A percentile compares a stretch with the other conserved stretches of the same genome.
Conservation (phyloP, 2,888 invertebrate species). For the Monoplex corrugatus region DNA sequence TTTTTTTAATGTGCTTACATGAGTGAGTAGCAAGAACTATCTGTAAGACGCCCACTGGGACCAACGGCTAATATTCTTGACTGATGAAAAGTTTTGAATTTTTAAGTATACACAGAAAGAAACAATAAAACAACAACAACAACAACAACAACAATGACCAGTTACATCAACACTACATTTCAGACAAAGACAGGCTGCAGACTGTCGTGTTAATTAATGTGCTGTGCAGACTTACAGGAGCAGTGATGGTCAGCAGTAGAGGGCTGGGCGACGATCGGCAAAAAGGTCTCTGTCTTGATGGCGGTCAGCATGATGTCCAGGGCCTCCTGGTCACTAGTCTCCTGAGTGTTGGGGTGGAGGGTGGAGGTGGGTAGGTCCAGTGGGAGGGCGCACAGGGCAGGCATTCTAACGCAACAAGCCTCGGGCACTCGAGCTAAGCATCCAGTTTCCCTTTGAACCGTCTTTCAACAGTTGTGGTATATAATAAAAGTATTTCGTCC, state of each 20-base stretch:
- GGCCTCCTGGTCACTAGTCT: neutral
- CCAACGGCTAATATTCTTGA: too few species aligned
- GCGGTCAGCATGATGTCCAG: slow-evolving; percentile 50
- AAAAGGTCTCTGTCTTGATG: slow-evolving; percentile 47
- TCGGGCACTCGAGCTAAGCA: neutral
- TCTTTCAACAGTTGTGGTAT: neutral
- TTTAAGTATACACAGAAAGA: too few species aligned
- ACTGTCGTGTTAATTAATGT: too few species aligned
- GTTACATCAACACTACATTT: too few species aligned
- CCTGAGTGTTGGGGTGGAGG: neutral
- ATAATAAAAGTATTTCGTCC: neutral
- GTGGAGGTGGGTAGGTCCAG: slow-evolving; percentile 1
- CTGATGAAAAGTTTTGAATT: too few species aligned
- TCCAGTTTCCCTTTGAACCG: neutral
- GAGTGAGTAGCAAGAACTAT: too few species aligned
- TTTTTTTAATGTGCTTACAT: too few species aligned
- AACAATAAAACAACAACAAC: too few species aligned
- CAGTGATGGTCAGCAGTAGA: neutral
- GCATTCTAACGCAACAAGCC: slow-evolving; percentile 27
- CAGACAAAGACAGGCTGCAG: too few species aligned
- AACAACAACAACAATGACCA: too few species aligned
- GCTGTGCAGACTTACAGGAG: slow-evolving; percentile 24
- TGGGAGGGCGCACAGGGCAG: slow-evolving; percentile 42
- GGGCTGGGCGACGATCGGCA: slow-evolving; percentile 28
- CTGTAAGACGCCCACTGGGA: too few species aligned